Base-by-base conservation (phyloP, 2,888 invertebrate genomes). In the Erpobdella octoculata region DNA sequence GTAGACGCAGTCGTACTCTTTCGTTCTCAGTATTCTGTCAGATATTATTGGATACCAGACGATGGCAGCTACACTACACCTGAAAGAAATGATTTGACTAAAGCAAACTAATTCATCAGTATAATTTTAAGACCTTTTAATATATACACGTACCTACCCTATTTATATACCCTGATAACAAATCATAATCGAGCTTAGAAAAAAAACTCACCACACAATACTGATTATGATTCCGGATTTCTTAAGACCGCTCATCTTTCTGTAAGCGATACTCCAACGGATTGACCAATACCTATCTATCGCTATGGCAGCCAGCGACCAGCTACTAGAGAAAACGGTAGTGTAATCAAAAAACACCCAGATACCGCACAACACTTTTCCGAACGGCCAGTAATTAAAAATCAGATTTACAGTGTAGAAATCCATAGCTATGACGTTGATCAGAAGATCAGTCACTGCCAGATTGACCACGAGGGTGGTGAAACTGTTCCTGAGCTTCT, bases 271-370 rank as follows among this genome's bases (percentile, higher is more conserved):
- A 28, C 76, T 76, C 72, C 72, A 72, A 21, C 75, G 75, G 18
- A 80, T 78, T 1, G 78, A 76, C 80, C 80, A 80, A 59, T 78
- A 78, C 58, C 81, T 74, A 75, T 81, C 81, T 6, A 78, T 58
- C 0, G 81, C 80, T 41, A 82, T 82, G 37, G 80, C 80, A 35
- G 81, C 78, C 9, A 82, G 75, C 1, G 82, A 81, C 75, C 81
- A 81, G 53, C 82, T 82, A 0, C 80, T 80, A 18, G 81, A 81
- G 72, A 82, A 82, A 12, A 81, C 82, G 81, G 81, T 81, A 31
- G 79, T 81, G 74, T 81, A 82, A 73, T 82, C 82, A 74, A 78
- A 80, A 77, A 82, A 81, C 53, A 82, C 79, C 82, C 82, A 82
- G 36, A 81, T 73, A 2, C 78, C 79, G 71, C 82, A 82, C 75